phyloP scores from a whole-genome alignment of 2,113 vertebrate species.

The Oenanthe oenanthe region DNA sequence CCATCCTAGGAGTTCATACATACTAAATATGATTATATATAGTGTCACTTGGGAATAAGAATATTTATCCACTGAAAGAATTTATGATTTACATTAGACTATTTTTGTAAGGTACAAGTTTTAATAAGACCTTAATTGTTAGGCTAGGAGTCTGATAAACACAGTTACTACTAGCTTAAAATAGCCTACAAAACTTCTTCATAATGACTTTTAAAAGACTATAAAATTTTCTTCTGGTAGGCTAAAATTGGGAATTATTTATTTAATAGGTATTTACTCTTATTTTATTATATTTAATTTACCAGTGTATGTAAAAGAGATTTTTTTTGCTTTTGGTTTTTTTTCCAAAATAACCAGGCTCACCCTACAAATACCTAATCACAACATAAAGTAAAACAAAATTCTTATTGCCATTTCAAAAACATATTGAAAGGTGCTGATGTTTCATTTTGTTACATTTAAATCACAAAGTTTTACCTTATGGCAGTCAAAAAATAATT shows the following conservation, averaged over 20 bases:
- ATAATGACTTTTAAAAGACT: neutral
- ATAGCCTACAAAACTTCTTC: neutral
- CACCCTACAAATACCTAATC: neutral
- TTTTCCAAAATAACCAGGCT: neutral
- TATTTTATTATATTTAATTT: neutral
- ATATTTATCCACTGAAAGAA: neutral
- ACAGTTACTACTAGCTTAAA: neutral
- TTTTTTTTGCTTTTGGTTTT: neutral
- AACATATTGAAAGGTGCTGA: neutral
- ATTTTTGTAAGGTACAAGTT: neutral
- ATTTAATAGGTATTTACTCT: neutral
- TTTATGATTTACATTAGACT: neutral
- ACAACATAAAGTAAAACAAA: neutral
- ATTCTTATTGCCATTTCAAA: neutral
- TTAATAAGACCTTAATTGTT: neutral
- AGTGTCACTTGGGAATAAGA: neutral
- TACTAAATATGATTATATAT: neutral
- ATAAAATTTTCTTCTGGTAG: neutral
- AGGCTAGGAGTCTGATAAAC: neutral
- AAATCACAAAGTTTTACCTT: neutral
- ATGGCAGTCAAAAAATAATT: neutral
- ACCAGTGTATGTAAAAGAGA: neutral
- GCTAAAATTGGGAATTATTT: neutral
- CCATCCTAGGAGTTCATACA: neutral
- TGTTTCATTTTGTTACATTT: neutral